Conservation (phyloP, 1,140 invertebrate species). For the Gonatopus flavifemur region DNA sequence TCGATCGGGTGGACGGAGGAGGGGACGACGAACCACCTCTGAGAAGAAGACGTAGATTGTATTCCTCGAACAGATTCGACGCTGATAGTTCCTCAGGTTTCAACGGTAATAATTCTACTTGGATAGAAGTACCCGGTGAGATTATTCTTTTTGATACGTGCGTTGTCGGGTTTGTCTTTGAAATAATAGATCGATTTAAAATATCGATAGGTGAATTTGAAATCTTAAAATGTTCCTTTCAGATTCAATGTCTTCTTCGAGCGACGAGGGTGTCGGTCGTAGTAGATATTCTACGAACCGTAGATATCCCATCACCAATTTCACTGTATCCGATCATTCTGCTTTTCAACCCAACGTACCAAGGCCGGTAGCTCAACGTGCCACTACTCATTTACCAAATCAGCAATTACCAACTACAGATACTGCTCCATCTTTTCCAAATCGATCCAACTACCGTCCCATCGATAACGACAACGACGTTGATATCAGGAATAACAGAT, state of each 20-base stretch:
- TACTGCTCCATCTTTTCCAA: not conserved
- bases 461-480: slow-evolving; percentile 10
- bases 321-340: slow-evolving; percentile 47
- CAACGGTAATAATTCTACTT: slow-evolving; percentile 7
- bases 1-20: slow-evolving; percentile 8
- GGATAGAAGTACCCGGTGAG: not conserved
- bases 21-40: slow-evolving; percentile 24
- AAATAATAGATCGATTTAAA: too few species aligned
- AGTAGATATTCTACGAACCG: slow-evolving; percentile 15
- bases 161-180: too few species aligned
- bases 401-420: not conserved
- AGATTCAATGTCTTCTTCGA: slow-evolving; percentile 32
- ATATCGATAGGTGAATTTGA: not conserved
- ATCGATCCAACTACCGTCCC: too few species aligned
- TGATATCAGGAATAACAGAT: slow-evolving; percentile 12
- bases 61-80: too few species aligned
- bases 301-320: slow-evolving; percentile 27
- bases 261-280: too few species aligned
- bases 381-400: slow-evolving; percentile 2
- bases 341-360: slow-evolving; percentile 47
- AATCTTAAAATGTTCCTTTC: too few species aligned
- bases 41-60: slow-evolving; percentile 16
- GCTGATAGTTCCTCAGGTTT: not conserved
- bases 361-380: slow-evolving; percentile 8
- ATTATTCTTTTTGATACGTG: not conserved